Percentiles rank a stretch among this genome's conserved stretches.
Evolutionary conservation across 1,140 invertebrate genomes (phyloP).

Genomic region (Drosophila parabipectinata): DNA sequence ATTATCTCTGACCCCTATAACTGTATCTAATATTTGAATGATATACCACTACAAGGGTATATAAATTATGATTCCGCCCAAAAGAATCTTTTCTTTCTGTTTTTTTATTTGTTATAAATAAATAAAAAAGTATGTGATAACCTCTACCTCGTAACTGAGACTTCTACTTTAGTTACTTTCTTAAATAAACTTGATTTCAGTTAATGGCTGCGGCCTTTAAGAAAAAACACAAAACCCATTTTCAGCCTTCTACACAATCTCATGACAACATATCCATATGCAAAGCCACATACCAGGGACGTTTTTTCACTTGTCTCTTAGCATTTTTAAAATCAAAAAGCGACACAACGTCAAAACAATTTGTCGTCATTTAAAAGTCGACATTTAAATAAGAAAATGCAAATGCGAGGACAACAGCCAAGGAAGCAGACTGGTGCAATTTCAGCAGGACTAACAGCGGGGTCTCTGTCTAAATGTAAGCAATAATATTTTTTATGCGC

Average conservation of each 20-base stretch:
- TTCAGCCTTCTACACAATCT: conserved; percentile 48
- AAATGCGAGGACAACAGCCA: conserved; percentile 55
- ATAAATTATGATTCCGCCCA: no score
- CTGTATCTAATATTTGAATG: no score
- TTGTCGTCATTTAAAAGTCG: conserved; percentile 82
- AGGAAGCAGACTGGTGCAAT: conserved; percentile 18
- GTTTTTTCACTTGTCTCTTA: conserved; percentile 57
- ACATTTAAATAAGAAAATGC: conserved; percentile 82
- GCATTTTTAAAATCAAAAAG: conserved; percentile 77
- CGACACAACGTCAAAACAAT: conserved; percentile 82
- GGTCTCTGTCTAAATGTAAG: conserved; percentile 67
- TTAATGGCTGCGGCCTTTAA: conserved; percentile 62
- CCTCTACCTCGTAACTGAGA: not conserved
- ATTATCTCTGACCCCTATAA: no score
- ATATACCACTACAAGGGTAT: no score
- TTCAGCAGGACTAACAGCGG: conserved; percentile 9
- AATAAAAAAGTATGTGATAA: no score
- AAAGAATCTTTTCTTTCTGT: no score
- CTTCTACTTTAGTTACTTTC: not conserved
- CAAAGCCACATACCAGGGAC: conserved; percentile 19
- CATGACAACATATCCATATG: conserved; percentile 7
- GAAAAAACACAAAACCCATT: conserved; percentile 54
- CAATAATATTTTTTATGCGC: conserved; percentile 79
- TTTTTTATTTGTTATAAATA: no score
- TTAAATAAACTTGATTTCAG: not conserved